A percentile compares a stretch with the other conserved stretches of the same genome.
Evolutionary conservation across 2,113 vertebrate genomes (phyloP).

Genomic region (Zapus hudsonius): DNA sequence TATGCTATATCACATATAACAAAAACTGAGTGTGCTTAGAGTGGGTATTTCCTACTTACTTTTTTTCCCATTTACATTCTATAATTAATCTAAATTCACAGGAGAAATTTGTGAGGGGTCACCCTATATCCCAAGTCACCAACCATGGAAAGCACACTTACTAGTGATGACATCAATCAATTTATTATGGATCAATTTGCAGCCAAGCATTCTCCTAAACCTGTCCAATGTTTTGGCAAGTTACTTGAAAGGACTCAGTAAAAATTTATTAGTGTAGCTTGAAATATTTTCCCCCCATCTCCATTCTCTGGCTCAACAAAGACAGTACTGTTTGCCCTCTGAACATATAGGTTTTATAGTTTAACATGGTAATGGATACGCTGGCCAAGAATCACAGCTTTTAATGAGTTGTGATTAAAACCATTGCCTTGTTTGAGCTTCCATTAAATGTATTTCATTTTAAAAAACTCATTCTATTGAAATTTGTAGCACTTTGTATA

Average conservation of each 20-base stretch:
- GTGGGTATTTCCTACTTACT: not conserved
- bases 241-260: conserved; percentile 85
- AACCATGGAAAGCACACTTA: conserved; percentile 70
- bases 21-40: not conserved
- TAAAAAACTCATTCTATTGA: conserved; percentile 77
- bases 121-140: conserved; percentile 66
- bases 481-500: conserved; percentile 75
- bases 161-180: conserved; percentile 84
- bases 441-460: conserved; percentile 79
- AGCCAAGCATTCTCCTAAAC: conserved; percentile 82
- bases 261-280: conserved; percentile 84
- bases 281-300: conserved; percentile 71
- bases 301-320: conserved; percentile 81
- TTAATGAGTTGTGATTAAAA: conserved; percentile 84
- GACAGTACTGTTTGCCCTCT: conserved; percentile 85
- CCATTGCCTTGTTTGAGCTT: conserved; percentile 83
- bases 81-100: conserved; percentile 55
- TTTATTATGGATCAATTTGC: conserved; percentile 85
- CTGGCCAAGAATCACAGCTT: conserved; percentile 87
- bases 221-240: conserved; percentile 86
- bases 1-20: not conserved
- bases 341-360: conserved; percentile 83
- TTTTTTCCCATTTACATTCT: conserved; percentile 6
- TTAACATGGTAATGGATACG: conserved; percentile 79
- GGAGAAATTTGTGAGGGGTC: not conserved